Evolutionary conservation across 2,113 vertebrate genomes (phyloP).

Genomic region (Hymenochirus boettgeri): DNA sequence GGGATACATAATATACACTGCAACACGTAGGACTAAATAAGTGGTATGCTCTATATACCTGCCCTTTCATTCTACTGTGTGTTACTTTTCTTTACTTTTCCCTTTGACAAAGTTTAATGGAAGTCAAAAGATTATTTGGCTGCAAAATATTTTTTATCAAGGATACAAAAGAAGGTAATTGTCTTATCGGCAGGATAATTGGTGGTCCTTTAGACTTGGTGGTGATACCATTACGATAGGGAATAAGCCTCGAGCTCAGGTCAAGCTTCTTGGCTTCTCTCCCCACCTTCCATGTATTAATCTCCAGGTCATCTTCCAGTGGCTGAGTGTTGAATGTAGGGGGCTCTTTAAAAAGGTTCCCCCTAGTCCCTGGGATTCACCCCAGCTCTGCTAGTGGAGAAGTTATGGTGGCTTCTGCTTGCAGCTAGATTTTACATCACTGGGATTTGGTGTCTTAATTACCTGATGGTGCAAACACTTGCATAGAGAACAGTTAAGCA

Average conservation of each 20-base stretch:
- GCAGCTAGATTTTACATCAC: not conserved
- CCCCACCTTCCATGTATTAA: conserved; percentile 6
- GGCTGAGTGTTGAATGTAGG: conserved; percentile 53
- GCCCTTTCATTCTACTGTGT: no score
- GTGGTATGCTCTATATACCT: no score
- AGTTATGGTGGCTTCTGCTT: conserved; percentile 47
- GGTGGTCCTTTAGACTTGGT: conserved; percentile 71
- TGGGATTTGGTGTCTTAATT: not conserved
- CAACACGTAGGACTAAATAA: no score
- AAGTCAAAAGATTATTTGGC: conserved; percentile 70
- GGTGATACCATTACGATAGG: conserved; percentile 71
- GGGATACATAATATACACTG: no score
- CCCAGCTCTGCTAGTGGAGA: conserved; percentile 44
- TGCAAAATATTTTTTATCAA: conserved; percentile 78
- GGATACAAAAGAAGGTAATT: conserved; percentile 71
- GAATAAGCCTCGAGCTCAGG: conserved; percentile 64
- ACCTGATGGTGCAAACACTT: conserved; percentile 53
- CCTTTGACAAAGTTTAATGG: conserved; percentile 68
- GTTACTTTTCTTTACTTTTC: conserved; percentile 55
- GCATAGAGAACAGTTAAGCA: conserved; percentile 41
- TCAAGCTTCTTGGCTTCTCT: conserved; percentile 46
- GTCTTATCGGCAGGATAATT: conserved; percentile 75
- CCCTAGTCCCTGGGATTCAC: conserved; percentile 62
- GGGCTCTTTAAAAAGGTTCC: conserved; percentile 31
- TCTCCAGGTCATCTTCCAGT: conserved; percentile 43